Evolutionary conservation across 2,888 invertebrate species (phyloP).

Genomic region (Oithona nana): DNA sequence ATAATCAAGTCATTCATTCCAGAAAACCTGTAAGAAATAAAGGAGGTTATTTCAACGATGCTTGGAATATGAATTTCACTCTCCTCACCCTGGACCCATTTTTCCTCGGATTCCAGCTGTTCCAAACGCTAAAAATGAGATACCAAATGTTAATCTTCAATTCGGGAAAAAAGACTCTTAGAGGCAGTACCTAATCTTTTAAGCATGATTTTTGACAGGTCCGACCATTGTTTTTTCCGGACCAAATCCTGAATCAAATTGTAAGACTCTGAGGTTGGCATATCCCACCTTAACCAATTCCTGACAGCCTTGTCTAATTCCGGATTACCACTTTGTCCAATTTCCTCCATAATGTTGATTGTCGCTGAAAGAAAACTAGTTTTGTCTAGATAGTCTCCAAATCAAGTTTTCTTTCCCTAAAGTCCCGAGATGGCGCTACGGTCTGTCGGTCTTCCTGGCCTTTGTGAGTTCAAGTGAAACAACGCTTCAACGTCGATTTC

Average conservation of each 20-base stretch:
- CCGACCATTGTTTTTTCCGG: slow-evolving; percentile 35
- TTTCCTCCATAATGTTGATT: too few species aligned
- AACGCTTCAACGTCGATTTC: too few species aligned
- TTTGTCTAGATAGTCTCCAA: too few species aligned
- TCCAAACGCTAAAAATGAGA: too few species aligned
- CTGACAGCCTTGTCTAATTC: neutral
- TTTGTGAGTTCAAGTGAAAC: too few species aligned
- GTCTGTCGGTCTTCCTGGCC: too few species aligned
- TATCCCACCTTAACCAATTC: slow-evolving; percentile 3
- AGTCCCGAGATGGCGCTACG: too few species aligned
- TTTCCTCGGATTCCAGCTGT: slow-evolving; percentile 75
- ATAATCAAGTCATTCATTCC: slow-evolving; percentile 87
- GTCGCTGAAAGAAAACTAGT: too few species aligned
- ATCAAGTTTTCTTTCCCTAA: too few species aligned
- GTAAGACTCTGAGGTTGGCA: neutral
- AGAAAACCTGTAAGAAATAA: slow-evolving; percentile 26
- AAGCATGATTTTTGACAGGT: slow-evolving; percentile 43
- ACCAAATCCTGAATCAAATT: slow-evolving; percentile 31
- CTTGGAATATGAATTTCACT: neutral
- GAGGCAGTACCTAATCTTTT: slow-evolving; percentile 65
- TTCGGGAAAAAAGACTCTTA: too few species aligned
- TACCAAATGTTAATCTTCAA: too few species aligned
- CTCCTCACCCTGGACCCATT: slow-evolving; percentile 71
- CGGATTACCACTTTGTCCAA: neutral
- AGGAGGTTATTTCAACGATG: neutral